Evolutionary conservation across 2,797 vertebrate species (phyloP).

Genomic region (Gouania willdenowi): DNA sequence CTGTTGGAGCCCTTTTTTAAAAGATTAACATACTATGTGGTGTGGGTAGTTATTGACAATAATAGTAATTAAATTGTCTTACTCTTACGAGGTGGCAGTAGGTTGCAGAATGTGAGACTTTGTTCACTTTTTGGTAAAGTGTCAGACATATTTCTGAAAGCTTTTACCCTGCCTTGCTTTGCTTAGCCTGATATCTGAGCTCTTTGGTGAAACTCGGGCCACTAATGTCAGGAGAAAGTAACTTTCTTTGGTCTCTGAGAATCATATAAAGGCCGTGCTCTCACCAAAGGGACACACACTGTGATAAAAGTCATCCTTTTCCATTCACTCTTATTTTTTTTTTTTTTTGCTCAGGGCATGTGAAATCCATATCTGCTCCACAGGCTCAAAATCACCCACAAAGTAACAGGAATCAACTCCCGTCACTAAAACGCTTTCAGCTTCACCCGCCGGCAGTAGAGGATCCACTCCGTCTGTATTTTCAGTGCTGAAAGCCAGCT

Average conservation of each 20-base stretch:
- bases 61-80: no score
- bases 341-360: constrained; percentile 23
- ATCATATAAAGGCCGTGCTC: constrained; percentile 46
- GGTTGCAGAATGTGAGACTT: no score
- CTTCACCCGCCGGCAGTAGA: constrained; percentile 6
- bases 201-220: no score
- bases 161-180: no score
- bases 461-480: constrained; percentile 9
- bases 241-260: constrained; percentile 6
- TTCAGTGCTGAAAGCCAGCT: background rate
- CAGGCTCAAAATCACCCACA: constrained; percentile 33
- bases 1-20: no score
- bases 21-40: no score
- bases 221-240: background rate
- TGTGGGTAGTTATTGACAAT: no score
- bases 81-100: no score
- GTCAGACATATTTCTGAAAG: no score
- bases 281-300: constrained; percentile 32
- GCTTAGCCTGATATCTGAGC: no score
- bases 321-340: background rate
- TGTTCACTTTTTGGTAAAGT: no score
- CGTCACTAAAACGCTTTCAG: constrained; percentile 52
- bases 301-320: constrained; percentile 44
- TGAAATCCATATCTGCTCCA: constrained; percentile 31
- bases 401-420: constrained; percentile 38